Conservation (phyloP, 2,888 invertebrate species). For the Bibio marci region DNA sequence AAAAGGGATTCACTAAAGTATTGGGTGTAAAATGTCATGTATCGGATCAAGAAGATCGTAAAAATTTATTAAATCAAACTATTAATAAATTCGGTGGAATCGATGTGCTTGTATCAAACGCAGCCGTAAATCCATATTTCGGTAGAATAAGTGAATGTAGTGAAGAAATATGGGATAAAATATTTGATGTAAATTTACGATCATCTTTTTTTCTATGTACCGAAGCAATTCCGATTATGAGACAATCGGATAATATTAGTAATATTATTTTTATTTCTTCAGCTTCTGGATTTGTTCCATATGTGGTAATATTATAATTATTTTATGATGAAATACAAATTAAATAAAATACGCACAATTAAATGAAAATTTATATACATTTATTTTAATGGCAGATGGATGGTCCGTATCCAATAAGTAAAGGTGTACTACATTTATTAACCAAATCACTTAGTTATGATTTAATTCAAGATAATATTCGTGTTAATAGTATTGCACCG, state of each 20-base stretch:
- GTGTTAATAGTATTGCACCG: slow-evolving; percentile 87
- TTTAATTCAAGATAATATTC: slow-evolving; percentile 62
- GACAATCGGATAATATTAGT: slow-evolving; percentile 60
- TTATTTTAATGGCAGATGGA: slow-evolving; percentile 57
- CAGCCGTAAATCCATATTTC: slow-evolving; percentile 74
- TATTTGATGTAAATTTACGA: slow-evolving; percentile 91
- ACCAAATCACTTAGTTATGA: slow-evolving; percentile 68
- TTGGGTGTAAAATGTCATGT: slow-evolving; percentile 82
- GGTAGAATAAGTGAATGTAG: slow-evolving; percentile 63
- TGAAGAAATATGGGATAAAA: slow-evolving; percentile 83
- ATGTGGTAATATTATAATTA: slow-evolving; percentile 49
- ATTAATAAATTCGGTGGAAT: slow-evolving; percentile 63
- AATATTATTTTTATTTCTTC: slow-evolving; percentile 80
- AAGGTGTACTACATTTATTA: slow-evolving; percentile 78
- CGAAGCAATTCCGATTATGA: slow-evolving; percentile 68
- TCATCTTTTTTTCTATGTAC: slow-evolving; percentile 72
- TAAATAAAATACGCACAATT: no score
- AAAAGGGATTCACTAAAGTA: slow-evolving; percentile 49
- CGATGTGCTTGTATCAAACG: slow-evolving; percentile 93
- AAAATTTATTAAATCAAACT: slow-evolving; percentile 53
- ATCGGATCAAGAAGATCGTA: slow-evolving; percentile 60
- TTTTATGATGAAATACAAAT: no score
- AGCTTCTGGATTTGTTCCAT: slow-evolving; percentile 65
- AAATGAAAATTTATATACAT: no score
- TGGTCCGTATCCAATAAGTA: slow-evolving; percentile 84